A percentile compares a stretch with the other conserved stretches of the same genome.
phyloP scores from a whole-genome alignment of 2,888 invertebrate species.

The Lasioglossum calceatum region DNA sequence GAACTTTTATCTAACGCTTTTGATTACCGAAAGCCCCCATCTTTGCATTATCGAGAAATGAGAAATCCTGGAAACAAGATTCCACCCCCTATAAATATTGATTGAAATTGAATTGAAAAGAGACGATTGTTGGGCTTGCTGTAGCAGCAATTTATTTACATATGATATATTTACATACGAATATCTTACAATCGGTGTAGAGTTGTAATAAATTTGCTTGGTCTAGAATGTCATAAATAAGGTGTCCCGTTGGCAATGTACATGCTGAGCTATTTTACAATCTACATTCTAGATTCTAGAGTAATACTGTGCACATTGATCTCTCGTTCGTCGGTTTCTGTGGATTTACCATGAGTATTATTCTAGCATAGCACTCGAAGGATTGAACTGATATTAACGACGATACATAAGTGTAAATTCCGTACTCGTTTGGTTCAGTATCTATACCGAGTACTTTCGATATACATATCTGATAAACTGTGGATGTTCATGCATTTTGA shows the following conservation, averaged over 20 bases:
- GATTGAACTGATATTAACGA: not conserved
- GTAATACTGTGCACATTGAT: conserved; percentile 23
- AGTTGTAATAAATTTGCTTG: conserved; percentile 21
- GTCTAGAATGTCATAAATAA: conserved; percentile 29
- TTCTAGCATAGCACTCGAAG: not conserved
- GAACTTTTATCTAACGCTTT: no score
- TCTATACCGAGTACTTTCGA: not conserved
- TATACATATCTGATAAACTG: not conserved
- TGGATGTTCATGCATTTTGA: not conserved
- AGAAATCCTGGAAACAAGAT: no score
- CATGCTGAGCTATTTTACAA: conserved; percentile 13
- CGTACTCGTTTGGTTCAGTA: not conserved
- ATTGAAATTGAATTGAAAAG: not conserved
- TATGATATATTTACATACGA: conserved; percentile 36
- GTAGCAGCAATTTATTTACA: conserved; percentile 45
- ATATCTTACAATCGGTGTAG: conserved; percentile 24
- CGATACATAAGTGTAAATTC: not conserved
- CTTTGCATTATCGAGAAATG: no score
- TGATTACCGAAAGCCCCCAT: no score
- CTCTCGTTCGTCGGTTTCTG: not conserved
- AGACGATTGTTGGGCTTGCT: not conserved
- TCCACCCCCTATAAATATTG: not conserved
- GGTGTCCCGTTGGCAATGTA: conserved; percentile 4
- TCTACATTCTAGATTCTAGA: conserved; percentile 1
- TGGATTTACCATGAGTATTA: not conserved